phyloP scores from a whole-genome alignment of 2,113 vertebrate species.

The Progne subis region DNA sequence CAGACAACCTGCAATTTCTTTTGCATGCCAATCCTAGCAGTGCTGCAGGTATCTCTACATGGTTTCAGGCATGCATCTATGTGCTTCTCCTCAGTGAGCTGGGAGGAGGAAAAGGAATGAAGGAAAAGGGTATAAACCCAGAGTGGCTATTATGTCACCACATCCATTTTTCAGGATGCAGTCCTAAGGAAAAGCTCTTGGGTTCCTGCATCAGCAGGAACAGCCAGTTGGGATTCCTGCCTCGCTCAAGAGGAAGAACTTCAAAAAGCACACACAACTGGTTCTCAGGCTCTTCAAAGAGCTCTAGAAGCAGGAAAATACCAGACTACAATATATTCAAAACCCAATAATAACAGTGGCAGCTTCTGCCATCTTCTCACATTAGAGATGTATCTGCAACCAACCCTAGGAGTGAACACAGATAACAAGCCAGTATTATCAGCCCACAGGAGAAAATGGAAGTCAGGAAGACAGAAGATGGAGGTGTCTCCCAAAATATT shows the following conservation, averaged over 20 bases:
- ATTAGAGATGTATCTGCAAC: slow-evolving; percentile 18
- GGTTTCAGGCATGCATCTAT: neutral
- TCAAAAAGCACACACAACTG: slow-evolving; percentile 31
- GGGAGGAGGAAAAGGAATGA: neutral
- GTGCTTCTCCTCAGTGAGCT: neutral
- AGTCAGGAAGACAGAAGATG: neutral
- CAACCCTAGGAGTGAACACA: neutral
- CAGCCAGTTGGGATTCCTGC: neutral
- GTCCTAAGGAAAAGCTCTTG: neutral
- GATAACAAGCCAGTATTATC: neutral
- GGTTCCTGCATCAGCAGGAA: neutral
- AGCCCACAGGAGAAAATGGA: neutral
- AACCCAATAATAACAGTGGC: slow-evolving; percentile 6
- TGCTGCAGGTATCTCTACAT: neutral
- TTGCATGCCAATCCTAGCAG: neutral
- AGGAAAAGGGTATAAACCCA: neutral
- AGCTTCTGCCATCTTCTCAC: slow-evolving; percentile 45
- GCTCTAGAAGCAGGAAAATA: slow-evolving; percentile 37
- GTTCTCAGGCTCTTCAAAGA: slow-evolving; percentile 63
- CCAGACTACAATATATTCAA: slow-evolving; percentile 51
- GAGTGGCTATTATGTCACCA: neutral
- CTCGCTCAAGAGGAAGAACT: neutral
- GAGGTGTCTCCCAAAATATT: neutral
- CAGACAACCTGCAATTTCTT: neutral
- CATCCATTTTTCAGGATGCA: neutral